Evolutionary conservation across 2,113 vertebrate genomes (phyloP), one percentile per base, ranked within the genome.

Genomic region (Candoia aspera): DNA sequence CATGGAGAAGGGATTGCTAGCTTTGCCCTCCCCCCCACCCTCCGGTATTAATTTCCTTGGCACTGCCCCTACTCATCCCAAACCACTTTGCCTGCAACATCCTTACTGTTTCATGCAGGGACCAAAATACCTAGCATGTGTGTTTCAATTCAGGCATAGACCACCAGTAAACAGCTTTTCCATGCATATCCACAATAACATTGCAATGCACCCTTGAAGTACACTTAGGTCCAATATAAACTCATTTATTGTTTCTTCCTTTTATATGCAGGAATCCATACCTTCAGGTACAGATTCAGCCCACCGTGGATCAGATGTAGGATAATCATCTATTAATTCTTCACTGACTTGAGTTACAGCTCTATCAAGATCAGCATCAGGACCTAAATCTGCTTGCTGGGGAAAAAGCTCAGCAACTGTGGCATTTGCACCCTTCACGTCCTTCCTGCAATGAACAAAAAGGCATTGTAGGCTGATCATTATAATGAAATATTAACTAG

Each of bases 271-370:
- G 29, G 23, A 58, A 26, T 4, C 23, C 97, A 97, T 95, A 99
- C 99, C 99, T 29, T 99, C 98, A 0, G 99, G 99, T 49, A 99
- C 98, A 29, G 99, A 99, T 94, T 99, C 99, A 0, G 99, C 99
- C 99, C 99, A 99, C 87, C 99, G 98, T 1, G 99, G 99, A 93
- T 99, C 99, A 11, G 98, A 99, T 2, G 99, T 99, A 15, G 99
- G 99, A 91, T 99, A 99, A 92, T 99, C 99, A n/a, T 99, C 99
- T 92, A 99, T 96, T 93, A 99, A 96, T 90, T 99, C 98, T 89
- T 98, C 94, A 62, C 99, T 98, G 94, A 99, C 99, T n/a, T 98
- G 98, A 46, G 97, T 98, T 91, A 99, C 98, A 46, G 98, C 95
- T 46, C 59, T 93, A 84, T 99, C 98, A 87, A 99, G 97, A 49